Evolutionary conservation across 2,888 invertebrate genomes (phyloP), one percentile per base, ranked within the genome.

Genomic region (Epirrhoe tristata): DNA sequence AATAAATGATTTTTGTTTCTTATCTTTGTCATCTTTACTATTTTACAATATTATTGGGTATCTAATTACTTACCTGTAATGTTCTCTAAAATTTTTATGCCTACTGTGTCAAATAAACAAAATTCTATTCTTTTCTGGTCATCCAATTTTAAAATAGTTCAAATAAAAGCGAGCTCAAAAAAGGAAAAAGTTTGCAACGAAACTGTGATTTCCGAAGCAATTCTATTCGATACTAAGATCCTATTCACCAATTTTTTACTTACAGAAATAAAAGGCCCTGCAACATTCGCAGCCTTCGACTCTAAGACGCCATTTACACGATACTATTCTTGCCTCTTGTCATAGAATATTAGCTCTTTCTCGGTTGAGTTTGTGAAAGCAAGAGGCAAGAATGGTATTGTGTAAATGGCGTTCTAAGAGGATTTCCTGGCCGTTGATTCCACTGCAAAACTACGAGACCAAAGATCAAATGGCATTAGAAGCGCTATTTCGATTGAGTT

Each of bases 381-480:
- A 62, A 16, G 51, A 46, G 24, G 24, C 24, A 24, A 24, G 24
- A 24, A 24, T 24, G 24, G 24, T 24, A 24, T 24, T 24, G 24
- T 24, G 24, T 24, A 24, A 24, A 24, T 24, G 24, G 1, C 24
- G 3, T 24, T 3, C 56, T 66, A 58, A 62, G 39, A 62, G 58
- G 58, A 63, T 67, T 67, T 62, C 46, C 58, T 17, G 36, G 17
- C 36, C 14, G 32, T 58, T 63, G 51, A 50, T 34, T 58, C 39
- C 36, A 7, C 43, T 51, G 55, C 24, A 54, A 54, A 58, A 36
- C 63, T 64, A 55, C 55, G 48, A 43, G 34, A 56, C 48, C 48
- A 14, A 63, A 67, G 63, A 59, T 52, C 67, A 57, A 63, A 63
- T 67, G 56, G 55, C 50, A 58, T 55, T 59, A 48, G 59, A 65